A percentile compares a stretch with the other conserved stretches of the same genome.
phyloP scores from a whole-genome alignment of 2,797 vertebrate genomes.

The Enteromius anoplus region DNA sequence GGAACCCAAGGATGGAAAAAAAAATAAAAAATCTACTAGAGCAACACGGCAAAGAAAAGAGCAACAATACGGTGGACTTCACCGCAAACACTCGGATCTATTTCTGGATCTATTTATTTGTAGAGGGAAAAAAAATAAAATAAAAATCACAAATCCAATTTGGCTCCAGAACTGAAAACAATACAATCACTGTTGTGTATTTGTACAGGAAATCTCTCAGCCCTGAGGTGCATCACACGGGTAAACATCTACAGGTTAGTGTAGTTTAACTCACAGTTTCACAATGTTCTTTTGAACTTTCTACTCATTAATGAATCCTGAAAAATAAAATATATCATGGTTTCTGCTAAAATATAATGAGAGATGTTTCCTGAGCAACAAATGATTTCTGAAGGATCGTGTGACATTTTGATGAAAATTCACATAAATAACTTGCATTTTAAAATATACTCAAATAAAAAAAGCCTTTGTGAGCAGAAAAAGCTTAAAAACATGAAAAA shows the following conservation, averaged over 20 bases:
- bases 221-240: background rate
- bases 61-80: constrained; percentile 43
- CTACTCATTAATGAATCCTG: background rate
- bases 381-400: background rate
- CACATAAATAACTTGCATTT: background rate
- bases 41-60: constrained; percentile 58
- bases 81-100: background rate
- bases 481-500: background rate
- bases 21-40: constrained; percentile 31
- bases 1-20: constrained; percentile 50
- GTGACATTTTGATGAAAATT: background rate
- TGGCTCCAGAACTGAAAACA: background rate
- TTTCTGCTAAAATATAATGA: background rate
- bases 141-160: background rate
- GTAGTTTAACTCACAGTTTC: background rate
- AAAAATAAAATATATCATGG: background rate
- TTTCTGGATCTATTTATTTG: background rate
- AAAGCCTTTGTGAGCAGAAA: too few species aligned
- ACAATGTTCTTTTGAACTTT: background rate
- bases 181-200: constrained; percentile 4
- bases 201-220: background rate
- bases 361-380: background rate
- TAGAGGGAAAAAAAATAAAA: background rate
- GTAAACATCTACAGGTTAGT: background rate
- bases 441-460: background rate